Evolutionary conservation across 2,113 vertebrate genomes (phyloP), one percentile per base, ranked within the genome.

Genomic region (Climacteris rufus): DNA sequence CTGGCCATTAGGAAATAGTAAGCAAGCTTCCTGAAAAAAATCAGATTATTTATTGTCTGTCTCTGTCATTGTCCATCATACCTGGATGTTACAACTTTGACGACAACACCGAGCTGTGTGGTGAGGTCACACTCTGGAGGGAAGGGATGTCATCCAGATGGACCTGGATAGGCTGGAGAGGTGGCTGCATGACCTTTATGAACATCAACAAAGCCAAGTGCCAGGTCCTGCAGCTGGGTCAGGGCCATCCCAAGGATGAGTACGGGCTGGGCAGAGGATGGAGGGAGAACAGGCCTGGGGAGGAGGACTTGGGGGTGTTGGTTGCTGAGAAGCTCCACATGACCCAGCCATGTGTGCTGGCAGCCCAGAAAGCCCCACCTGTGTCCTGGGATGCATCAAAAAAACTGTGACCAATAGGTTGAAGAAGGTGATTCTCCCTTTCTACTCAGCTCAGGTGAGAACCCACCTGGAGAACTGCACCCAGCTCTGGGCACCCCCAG

Each of bases 121-220:
- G 5, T 35, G 24, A 13, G 11, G 24, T 49, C 57, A 42, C 31
- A 18, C 0, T 0, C 4, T 42, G 35, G 15, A 57, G 15, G 8
- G 18, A 72, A 42, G 25, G 17, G 11, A 49, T 56, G 14, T 1
- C 24, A 30, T 16, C 35, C 49, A 47, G 56, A 30, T 30, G 27
- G 31, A 35, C 14, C 20, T 35, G 52, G 17, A 56, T 21, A 47
- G 20, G 20, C 4, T 42, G 42, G 18, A 49, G 2, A 64, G 25
- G 8, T 35, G 24, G 19, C 35, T 10, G 3, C 27, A 15, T 27
- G 74, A 70, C 47, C 5, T 7, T 71, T 49, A 17, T 21, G 30
- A 23, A 28, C 6, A 6, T 47, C n/a, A 39, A 6, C 17, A 45
- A 45, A 8, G 23, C n/a, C 22, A 11, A 39, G 28, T 22, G 7